Conservation (phyloP, 2,888 invertebrate species). For the Sphaerophoria taeniata region DNA sequence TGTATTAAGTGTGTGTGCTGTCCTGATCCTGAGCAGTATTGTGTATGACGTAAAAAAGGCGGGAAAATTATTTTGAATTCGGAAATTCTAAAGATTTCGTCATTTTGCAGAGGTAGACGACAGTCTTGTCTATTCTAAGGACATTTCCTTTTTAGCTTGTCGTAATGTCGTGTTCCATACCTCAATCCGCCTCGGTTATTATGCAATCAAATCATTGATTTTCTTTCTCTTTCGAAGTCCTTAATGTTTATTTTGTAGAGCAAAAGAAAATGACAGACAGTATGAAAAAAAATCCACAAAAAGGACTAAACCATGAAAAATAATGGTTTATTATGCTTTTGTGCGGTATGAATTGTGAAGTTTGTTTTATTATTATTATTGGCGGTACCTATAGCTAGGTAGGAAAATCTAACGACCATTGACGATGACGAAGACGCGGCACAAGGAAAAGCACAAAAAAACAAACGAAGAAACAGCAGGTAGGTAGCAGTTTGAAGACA, state of each 20-base stretch:
- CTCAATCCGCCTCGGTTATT: constrained; percentile 59
- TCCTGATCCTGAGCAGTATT: constrained; percentile 23
- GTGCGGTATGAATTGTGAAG: constrained; percentile 38
- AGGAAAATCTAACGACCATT: no score
- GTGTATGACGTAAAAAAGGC: constrained; percentile 61
- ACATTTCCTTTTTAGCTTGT: constrained; percentile 12
- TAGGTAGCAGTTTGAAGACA: background rate
- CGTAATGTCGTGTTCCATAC: constrained; percentile 1
- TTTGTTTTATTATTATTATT: constrained; percentile 29
- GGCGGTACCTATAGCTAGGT: constrained; percentile 11
- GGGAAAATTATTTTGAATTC: constrained; percentile 58
- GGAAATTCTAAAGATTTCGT: constrained; percentile 45
- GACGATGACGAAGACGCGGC: no score
- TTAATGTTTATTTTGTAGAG: constrained; percentile 36
- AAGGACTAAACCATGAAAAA: constrained; percentile 41
- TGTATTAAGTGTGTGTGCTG: background rate
- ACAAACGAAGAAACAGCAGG: background rate
- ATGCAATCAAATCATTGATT: constrained; percentile 73
- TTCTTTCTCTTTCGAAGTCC: constrained; percentile 51
- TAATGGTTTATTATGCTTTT: constrained; percentile 59
- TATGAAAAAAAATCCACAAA: background rate
- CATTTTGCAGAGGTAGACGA: background rate
- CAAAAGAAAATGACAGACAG: constrained; percentile 1
- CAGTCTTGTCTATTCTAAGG: constrained; percentile 49
- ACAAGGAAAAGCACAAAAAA: no score